Evolutionary conservation across 2,113 vertebrate genomes (phyloP).

Genomic region (Mohoua ochrocephala): DNA sequence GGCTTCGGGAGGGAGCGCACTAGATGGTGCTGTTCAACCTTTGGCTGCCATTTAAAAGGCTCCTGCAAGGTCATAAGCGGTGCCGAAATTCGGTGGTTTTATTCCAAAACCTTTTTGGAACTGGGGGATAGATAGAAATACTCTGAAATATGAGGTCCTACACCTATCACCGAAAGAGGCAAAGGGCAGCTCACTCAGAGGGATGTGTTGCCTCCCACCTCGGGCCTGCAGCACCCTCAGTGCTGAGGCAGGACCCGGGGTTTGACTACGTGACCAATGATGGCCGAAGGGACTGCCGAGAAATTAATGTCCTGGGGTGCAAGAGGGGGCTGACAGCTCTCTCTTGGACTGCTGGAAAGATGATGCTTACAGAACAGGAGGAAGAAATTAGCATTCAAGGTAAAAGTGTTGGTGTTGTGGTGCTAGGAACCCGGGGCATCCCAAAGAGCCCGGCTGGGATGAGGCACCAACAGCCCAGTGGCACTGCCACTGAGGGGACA

Average conservation of each 20-base stretch:
- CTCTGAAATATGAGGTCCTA: neutral
- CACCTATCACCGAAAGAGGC: fast-evolving
- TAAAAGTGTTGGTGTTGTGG: neutral
- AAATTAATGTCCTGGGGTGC: neutral
- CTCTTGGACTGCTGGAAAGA: neutral
- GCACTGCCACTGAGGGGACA: neutral
- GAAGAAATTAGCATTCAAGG: neutral
- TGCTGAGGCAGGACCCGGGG: neutral
- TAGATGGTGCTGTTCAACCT: constrained; percentile 63
- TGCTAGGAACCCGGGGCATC: neutral
- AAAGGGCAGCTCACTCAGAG: neutral
- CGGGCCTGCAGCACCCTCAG: neutral
- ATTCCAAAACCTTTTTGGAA: neutral
- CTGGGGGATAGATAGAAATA: neutral
- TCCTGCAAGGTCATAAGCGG: neutral
- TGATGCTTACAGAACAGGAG: neutral
- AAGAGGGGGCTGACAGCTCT: neutral
- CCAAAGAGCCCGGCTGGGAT: neutral
- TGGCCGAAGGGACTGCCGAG: neutral
- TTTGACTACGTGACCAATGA: neutral
- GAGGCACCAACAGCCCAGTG: neutral
- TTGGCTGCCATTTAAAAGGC: neutral
- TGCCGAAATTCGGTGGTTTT: neutral
- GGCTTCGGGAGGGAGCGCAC: neutral
- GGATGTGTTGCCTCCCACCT: neutral